These are phyloP conservation scores for Lacanobia oleracea DNA, from an alignment of 2,888 invertebrate genomes.

Conservation along the genomic window DNA sequence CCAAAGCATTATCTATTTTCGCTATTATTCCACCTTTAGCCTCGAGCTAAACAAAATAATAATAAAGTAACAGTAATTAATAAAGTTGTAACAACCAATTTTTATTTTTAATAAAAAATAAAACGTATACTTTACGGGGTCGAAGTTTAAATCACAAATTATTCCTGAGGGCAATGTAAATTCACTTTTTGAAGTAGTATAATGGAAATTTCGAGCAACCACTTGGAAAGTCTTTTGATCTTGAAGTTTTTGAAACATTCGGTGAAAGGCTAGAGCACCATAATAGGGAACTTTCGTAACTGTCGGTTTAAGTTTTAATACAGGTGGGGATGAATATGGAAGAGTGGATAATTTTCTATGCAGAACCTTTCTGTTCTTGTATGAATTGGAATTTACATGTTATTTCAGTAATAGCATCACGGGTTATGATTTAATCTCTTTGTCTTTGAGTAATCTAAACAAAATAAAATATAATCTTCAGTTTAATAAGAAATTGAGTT, in stretches of 20 bases:
- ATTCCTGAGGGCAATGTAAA: conserved; percentile 77
- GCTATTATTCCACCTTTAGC: background rate
- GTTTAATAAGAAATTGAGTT: too few relatives aligned
- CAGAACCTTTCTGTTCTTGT: background rate
- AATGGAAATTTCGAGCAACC: conserved; percentile 86
- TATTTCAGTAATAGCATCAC: background rate
- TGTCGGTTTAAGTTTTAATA: conserved; percentile 70
- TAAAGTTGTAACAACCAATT: conserved; percentile 64
- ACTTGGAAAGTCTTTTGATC: conserved; percentile 86
- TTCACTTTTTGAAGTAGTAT: conserved; percentile 82
- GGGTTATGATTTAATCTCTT: too few relatives aligned
- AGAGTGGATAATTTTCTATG: conserved; percentile 26
- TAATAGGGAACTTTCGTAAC: conserved; percentile 72
- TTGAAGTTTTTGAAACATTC: conserved; percentile 81
- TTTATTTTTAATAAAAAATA: conserved; percentile 59
- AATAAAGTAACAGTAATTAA: conserved; percentile 49
- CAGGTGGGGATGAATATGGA: conserved; percentile 49
- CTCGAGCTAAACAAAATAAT: conserved; percentile 34
- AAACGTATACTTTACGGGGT: conserved; percentile 56
- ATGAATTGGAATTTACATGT: background rate
- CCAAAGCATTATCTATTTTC: conserved; percentile 1
- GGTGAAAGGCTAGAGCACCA: conserved; percentile 74
- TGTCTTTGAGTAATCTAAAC: too few relatives aligned
- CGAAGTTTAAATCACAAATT: conserved; percentile 75
- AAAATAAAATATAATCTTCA: too few relatives aligned